Percentiles rank a stretch among this genome's conserved stretches.
These are phyloP conservation scores for Drosophila burlai DNA, from an alignment of 1,140 invertebrate genomes.

Conservation along the genomic window DNA sequence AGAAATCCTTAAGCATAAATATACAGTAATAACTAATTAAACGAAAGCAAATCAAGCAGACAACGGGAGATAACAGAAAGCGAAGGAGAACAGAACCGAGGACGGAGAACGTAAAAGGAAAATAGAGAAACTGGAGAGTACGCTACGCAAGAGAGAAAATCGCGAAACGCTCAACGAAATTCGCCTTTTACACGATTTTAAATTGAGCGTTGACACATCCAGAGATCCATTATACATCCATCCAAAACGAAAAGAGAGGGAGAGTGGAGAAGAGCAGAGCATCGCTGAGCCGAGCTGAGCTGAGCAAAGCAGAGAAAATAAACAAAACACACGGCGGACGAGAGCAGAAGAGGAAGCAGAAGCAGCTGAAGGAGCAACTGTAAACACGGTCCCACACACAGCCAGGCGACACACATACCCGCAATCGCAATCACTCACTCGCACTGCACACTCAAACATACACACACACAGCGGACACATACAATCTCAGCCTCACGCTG, in stretches of 20 bases:
- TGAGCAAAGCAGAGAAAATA: conserved; percentile 34
- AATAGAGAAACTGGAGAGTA: conserved; percentile 16
- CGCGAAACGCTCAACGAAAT: conserved; percentile 66
- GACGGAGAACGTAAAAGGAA: conserved; percentile 6
- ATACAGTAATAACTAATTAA: conserved; percentile 42
- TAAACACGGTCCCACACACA: conserved; percentile 31
- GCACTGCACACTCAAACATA: conserved; percentile 20
- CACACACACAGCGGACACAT: conserved; percentile 21
- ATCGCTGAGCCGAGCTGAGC: not conserved
- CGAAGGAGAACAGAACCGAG: not conserved
- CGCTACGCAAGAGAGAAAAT: conserved; percentile 21
- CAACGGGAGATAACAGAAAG: conserved; percentile 11
- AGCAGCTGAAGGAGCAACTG: conserved; percentile 40
- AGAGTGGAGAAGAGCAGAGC: conserved; percentile 5
- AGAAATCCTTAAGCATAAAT: conserved; percentile 52
- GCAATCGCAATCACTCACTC: conserved; percentile 34
- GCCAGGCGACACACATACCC: conserved; percentile 13
- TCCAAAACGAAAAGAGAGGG: conserved; percentile 28
- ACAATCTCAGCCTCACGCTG: conserved; percentile 70
- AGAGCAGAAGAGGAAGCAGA: conserved; percentile 4
- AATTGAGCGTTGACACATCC: conserved; percentile 56
- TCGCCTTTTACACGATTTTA: conserved; percentile 79
- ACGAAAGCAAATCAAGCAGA: conserved; percentile 26
- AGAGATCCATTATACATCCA: conserved; percentile 49
- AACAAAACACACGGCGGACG: conserved; percentile 29